Conservation (phyloP, 2,888 invertebrate genomes). For the Heliconius ismenius region DNA sequence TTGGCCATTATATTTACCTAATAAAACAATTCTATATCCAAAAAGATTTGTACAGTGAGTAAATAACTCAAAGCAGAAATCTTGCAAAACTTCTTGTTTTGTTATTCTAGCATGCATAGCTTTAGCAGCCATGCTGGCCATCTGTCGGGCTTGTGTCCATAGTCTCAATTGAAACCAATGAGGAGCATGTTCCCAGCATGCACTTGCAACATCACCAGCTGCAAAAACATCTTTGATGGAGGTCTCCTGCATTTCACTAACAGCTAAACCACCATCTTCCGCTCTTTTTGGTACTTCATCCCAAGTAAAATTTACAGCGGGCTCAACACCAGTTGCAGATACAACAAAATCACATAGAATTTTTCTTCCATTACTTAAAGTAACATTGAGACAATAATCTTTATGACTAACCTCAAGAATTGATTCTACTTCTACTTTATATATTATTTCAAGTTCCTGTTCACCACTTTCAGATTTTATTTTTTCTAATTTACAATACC, state of each 20-base stretch:
- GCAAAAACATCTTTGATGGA: conserved; percentile 91
- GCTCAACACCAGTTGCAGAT: conserved; percentile 96
- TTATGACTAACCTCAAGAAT: conserved; percentile 61
- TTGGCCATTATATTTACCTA: conserved; percentile 97
- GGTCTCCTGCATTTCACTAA: conserved; percentile 93
- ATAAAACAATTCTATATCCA: conserved; percentile 94
- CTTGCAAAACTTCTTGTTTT: conserved; percentile 87
- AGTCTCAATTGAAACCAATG: conserved; percentile 97
- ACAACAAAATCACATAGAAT: conserved; percentile 94
- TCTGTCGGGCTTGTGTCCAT: conserved; percentile 99
- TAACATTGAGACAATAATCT: conserved; percentile 87
- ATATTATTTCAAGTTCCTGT: conserved; percentile 83
- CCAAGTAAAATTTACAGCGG: conserved; percentile 83
- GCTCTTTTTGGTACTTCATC: conserved; percentile 78
- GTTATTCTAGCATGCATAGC: conserved; percentile 87
- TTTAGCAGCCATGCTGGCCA: conserved; percentile 97
- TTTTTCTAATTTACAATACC: conserved; percentile 87
- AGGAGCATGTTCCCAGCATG: conserved; percentile 88
- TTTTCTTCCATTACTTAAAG: conserved; percentile 86
- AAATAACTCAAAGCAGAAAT: conserved; percentile 98
- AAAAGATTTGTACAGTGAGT: conserved; percentile 97
- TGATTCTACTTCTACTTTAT: conserved; percentile 80
- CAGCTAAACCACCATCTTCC: conserved; percentile 90
- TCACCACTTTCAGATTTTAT: conserved; percentile 79
- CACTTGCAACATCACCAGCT: conserved; percentile 96